phyloP scores from a whole-genome alignment of 2,888 invertebrate species.

The Heterodera filipjevi region DNA sequence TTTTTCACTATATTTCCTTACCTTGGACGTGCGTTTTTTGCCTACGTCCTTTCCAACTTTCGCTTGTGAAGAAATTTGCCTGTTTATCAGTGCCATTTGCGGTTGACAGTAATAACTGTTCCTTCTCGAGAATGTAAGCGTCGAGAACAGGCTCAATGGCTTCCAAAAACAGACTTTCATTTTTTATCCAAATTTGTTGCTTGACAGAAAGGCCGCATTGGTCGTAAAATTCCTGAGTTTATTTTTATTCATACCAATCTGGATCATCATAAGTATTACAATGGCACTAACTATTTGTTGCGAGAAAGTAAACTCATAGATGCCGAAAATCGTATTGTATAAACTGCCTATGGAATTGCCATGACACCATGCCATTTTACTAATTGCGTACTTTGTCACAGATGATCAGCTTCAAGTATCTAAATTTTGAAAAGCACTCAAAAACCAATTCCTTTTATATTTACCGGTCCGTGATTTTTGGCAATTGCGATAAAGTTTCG shows the following conservation, averaged over 20 bases:
- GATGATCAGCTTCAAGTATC: constrained; percentile 62
- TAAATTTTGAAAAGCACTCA: constrained; percentile 33
- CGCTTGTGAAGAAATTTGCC: constrained; percentile 46
- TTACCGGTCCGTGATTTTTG: constrained; percentile 78
- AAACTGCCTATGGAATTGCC: too few species aligned
- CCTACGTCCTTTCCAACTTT: constrained; percentile 76
- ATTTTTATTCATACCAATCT: neutral
- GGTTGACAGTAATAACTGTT: constrained; percentile 71
- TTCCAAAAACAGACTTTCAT: constrained; percentile 92
- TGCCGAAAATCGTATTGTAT: too few species aligned
- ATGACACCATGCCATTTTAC: neutral
- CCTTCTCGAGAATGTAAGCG: constrained; percentile 87
- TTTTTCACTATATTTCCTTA: neutral
- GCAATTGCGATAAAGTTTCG: constrained; percentile 88
- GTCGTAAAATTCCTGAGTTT: constrained; percentile 23
- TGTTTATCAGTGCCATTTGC: constrained; percentile 25
- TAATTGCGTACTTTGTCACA: constrained; percentile 81
- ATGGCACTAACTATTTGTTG: too few species aligned
- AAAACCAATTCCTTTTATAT: neutral
- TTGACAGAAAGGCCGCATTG: constrained; percentile 80
- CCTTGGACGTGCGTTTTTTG: constrained; percentile 82
- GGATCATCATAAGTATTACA: neutral
- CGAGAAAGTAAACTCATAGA: too few species aligned
- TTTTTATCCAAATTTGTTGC: constrained; percentile 95
- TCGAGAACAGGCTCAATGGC: constrained; percentile 92